Base-by-base conservation (phyloP, 2,888 invertebrate species). In the Incurvaria masculella region DNA sequence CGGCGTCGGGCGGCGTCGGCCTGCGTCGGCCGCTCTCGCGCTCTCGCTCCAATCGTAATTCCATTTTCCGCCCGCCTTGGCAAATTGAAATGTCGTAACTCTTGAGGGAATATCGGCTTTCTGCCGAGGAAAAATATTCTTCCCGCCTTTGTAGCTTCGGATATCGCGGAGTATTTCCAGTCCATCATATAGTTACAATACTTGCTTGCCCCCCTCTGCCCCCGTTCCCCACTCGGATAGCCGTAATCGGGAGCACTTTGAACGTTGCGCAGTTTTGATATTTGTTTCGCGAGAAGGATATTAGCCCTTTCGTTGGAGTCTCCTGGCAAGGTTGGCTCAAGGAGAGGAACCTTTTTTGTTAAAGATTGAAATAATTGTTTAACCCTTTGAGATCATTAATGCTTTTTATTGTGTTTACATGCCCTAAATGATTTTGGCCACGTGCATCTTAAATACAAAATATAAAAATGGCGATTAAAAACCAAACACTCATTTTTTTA, bases 51-150 rank as follows among this genome's bases (percentile, higher is more conserved):
- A 79, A 79, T 76, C 76, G 78, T 76, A 76, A 79, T 79, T 76
- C 76, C 76, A 78, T 79, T 79, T 79, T 79, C 79, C 78, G 76
- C 76, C 75, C 78, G 79, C 79, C 78, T 78, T 79, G 74, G 79
- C 79, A 79, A 79, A 79, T 79, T 79, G 79, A 79, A 79, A 79
- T 78, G 79, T 78, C 78, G 79, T 79, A 78, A 78, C 75, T 79
- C 79, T 78, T 76, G 66, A 72, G 79, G 79, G 79, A 76, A 79
- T 79, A 75, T 78, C 78, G 76, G 74, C 75, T 78, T 78, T 78
- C 73, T 72, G 70, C 69, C 68, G 69, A 72, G 76, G 76, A 74
- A 79, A 74, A 76, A 76, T 76, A 73, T 73, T 75, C 74, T 65
- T 60, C 69, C 71, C 69, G 71, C 69, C 72, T 73, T 75, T 75